A percentile compares a stretch with the other conserved stretches of the same genome.
Evolutionary conservation across 2,888 invertebrate species (phyloP).

Genomic region (Norana najaformis): DNA sequence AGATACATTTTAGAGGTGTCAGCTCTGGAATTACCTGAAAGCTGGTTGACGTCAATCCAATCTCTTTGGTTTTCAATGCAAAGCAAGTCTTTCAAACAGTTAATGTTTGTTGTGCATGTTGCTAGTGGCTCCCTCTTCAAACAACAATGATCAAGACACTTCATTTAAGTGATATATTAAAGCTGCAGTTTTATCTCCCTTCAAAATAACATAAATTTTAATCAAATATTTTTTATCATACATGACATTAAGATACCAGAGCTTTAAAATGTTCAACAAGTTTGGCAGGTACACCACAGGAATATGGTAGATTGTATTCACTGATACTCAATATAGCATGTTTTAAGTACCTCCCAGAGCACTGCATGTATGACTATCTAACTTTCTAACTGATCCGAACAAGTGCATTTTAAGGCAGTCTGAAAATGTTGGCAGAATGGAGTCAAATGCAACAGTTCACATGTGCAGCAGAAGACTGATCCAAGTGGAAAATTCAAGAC

Average conservation of each 20-base stretch:
- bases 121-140: slow-evolving; percentile 9
- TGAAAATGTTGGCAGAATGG: no score
- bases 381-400: no score
- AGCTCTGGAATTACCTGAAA: neutral
- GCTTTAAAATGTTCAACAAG: neutral
- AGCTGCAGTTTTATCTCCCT: neutral
- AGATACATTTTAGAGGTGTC: neutral
- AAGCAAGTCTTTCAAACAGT: neutral
- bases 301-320: neutral
- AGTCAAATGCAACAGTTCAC: no score
- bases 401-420: no score
- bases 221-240: neutral
- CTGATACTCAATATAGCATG: no score
- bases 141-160: neutral
- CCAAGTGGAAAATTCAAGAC: no score
- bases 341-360: no score
- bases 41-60: neutral
- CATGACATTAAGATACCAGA: neutral
- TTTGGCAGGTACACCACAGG: neutral
- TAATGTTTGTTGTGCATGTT: neutral
- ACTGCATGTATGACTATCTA: no score
- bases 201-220: neutral
- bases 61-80: neutral
- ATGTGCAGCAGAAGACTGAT: no score
- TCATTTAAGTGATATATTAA: neutral